Evolutionary conservation across 2,888 invertebrate species (phyloP), one percentile per base, ranked within the genome.

Genomic region (Drosophila diplacantha): DNA sequence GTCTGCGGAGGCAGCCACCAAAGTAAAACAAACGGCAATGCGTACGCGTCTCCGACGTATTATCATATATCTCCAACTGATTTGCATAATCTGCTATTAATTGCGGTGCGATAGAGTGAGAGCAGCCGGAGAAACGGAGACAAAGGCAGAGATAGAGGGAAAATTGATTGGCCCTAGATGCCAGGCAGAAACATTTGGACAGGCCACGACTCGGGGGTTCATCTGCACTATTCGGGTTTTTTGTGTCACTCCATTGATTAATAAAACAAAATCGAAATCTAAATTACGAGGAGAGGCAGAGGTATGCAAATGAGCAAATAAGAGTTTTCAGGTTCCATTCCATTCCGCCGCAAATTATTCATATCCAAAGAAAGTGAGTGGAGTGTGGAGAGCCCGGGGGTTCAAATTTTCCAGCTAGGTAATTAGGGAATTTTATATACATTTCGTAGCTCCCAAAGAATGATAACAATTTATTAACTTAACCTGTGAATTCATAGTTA

Each of bases 1-100:
- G 22, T 24, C 56, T 5, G 31, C 20, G 31, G 8, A 29, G 20
- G 20, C 2, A 26, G 41, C 34, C 26, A 22, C 29, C 20, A 32
- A n/a, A 46, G 16, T 22, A 20, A 41, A 52, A 31, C 41, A 34
- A 72, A 71, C 73, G 69, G 68, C 71, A 71, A 58, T 16, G 20
- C 16, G 31, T 41, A 58, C 35, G 47, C 56, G 34, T 14, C 44
- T 50, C 35, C 37, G 41, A 47, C 56, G 47, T 54, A 65, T 74
- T 57, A 70, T 68, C 67, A 63, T 74, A 64, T 73, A 69, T 74
- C 58, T 64, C 35, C 35, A 51, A 47, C 70, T 80, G 67, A 84
- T 84, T 85, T 84, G 81, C 84, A 84, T 84, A 84, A 84, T 82
- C 83, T 81, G 71, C 82, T 85, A 81, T 84, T 84, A 85, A 85